A percentile compares a stretch with the other conserved stretches of the same genome.
Conservation (phyloP, 2,888 invertebrate species). For the Rugalucina vietnamica region DNA sequence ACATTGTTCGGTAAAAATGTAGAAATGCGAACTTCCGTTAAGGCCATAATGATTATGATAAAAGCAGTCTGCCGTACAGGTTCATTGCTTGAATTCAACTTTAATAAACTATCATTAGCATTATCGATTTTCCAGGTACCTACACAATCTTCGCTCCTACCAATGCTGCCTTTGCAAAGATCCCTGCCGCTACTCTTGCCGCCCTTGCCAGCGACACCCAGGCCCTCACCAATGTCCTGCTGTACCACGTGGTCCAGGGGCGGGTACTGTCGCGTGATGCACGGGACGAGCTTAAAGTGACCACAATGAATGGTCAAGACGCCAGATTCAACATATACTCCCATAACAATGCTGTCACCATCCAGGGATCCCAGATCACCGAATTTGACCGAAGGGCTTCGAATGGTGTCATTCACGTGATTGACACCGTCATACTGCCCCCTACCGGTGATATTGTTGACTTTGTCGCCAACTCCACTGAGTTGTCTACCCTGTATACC, state of each 20-base stretch:
- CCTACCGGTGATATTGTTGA: slow-evolving; percentile 66
- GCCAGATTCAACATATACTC: slow-evolving; percentile 48
- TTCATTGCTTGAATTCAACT: no score
- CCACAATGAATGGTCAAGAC: slow-evolving; percentile 43
- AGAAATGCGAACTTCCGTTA: no score
- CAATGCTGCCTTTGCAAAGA: slow-evolving; percentile 56
- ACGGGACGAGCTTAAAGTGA: slow-evolving; percentile 37
- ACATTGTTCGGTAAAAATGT: no score
- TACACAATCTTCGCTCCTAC: slow-evolving; percentile 69
- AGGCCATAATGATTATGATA: no score
- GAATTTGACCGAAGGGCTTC: slow-evolving; percentile 57
- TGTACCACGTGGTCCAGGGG: slow-evolving; percentile 67
- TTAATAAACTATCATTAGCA: no score
- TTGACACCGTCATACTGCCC: slow-evolving; percentile 68
- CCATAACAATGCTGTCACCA: slow-evolving; percentile 53
- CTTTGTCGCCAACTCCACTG: slow-evolving; percentile 57
- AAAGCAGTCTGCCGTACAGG: no score
- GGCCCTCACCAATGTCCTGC: slow-evolving; percentile 55
- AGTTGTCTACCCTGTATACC: slow-evolving; percentile 62
- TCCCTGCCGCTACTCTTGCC: slow-evolving; percentile 37
- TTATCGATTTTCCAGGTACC: slow-evolving; percentile 60
- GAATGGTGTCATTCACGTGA: slow-evolving; percentile 69
- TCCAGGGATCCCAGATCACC: slow-evolving; percentile 59
- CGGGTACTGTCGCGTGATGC: slow-evolving; percentile 30
- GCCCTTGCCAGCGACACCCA: slow-evolving; percentile 39